Evolutionary conservation across 1,140 invertebrate genomes (phyloP).

Genomic region (Meloidogyne chitwoodi): DNA sequence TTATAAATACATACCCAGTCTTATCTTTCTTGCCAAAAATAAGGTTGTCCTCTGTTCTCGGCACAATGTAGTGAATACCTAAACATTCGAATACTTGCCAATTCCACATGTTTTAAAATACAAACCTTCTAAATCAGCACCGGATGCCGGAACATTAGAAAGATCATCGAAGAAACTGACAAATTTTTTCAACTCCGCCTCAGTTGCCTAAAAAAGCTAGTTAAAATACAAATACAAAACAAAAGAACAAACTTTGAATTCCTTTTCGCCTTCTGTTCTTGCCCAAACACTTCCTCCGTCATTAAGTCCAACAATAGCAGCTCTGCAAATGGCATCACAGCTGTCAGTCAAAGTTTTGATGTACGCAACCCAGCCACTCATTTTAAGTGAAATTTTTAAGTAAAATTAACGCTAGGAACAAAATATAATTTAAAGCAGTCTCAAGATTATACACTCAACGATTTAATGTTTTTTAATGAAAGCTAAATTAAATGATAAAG

Average conservation of each 20-base stretch:
- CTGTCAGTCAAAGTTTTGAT: conserved; percentile 43
- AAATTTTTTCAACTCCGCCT: conserved; percentile 49
- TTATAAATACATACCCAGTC: conserved; percentile 40
- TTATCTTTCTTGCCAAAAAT: conserved; percentile 60
- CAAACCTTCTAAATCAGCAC: conserved; percentile 50
- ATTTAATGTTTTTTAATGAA: not conserved
- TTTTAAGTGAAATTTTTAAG: conserved; percentile 6
- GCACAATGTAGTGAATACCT: conserved; percentile 56
- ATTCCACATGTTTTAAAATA: too few relatives aligned
- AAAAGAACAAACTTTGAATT: conserved; percentile 34
- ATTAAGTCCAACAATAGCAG: conserved; percentile 52
- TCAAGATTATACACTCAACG: not conserved
- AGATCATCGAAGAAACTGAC: conserved; percentile 46
- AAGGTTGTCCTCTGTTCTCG: conserved; percentile 55
- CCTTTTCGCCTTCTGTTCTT: conserved; percentile 40
- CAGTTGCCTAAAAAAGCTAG: conserved; percentile 47
- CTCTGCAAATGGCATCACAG: conserved; percentile 41
- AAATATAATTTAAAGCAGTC: not conserved
- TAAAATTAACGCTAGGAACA: not conserved
- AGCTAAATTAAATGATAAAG: not conserved
- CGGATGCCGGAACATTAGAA: conserved; percentile 44
- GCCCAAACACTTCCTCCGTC: conserved; percentile 56
- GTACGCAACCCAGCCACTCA: conserved; percentile 58
- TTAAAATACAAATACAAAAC: conserved; percentile 1
- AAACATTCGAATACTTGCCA: too few relatives aligned